Evolutionary conservation across 2,888 invertebrate species (phyloP).

Genomic region (Stenchaetothrips biformis): DNA sequence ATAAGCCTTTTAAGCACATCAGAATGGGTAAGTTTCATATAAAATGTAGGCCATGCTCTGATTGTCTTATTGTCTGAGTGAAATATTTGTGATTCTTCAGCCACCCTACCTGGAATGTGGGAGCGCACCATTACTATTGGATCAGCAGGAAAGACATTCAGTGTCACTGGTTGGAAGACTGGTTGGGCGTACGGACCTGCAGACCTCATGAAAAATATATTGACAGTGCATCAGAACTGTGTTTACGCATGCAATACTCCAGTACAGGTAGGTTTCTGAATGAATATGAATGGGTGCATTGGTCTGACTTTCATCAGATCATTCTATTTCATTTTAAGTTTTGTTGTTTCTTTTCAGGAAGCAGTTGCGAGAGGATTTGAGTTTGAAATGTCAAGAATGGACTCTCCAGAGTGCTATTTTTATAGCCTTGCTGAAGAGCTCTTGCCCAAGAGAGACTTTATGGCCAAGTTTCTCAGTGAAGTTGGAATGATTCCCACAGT

Average conservation of each 20-base stretch:
- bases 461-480: slow-evolving; percentile 67
- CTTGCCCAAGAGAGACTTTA: slow-evolving; percentile 70
- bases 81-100: slow-evolving; percentile 46
- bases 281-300: not conserved
- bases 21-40: slow-evolving; percentile 67
- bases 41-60: not conserved
- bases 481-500: slow-evolving; percentile 85
- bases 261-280: slow-evolving; percentile 56
- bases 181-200: slow-evolving; percentile 95
- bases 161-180: slow-evolving; percentile 94
- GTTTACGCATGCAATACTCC: slow-evolving; percentile 89
- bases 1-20: slow-evolving; percentile 74
- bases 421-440: slow-evolving; percentile 68
- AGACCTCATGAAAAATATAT: slow-evolving; percentile 70
- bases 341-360: slow-evolving; percentile 57
- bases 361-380: slow-evolving; percentile 89
- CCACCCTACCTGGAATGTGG: slow-evolving; percentile 94
- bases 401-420: slow-evolving; percentile 77
- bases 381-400: slow-evolving; percentile 65
- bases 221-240: slow-evolving; percentile 89
- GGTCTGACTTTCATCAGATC: not conserved
- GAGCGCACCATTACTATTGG: slow-evolving; percentile 95
- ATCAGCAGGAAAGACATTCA: slow-evolving; percentile 96
- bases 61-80: not conserved
- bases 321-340: not conserved